phyloP scores from a whole-genome alignment of 2,113 vertebrate genomes.

The Vulpes lagopus region DNA sequence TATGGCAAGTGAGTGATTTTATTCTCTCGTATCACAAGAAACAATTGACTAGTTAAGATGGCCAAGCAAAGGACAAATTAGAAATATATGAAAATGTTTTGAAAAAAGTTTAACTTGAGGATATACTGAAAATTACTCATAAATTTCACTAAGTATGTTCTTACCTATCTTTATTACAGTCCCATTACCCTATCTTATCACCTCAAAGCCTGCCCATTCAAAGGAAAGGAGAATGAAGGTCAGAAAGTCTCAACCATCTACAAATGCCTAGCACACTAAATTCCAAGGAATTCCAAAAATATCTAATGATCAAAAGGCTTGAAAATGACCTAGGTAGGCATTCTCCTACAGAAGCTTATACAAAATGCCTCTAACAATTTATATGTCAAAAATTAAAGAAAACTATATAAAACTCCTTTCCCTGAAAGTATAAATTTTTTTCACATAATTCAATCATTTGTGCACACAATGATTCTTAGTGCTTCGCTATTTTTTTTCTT shows the following conservation, averaged over 20 bases:
- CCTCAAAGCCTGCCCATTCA: neutral
- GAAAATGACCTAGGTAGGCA: neutral
- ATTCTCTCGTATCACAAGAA: neutral
- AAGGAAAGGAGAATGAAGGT: neutral
- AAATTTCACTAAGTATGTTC: neutral
- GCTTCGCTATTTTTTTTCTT: neutral
- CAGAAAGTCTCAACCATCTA: constrained; percentile 3
- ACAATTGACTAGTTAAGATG: neutral
- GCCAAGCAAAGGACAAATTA: neutral
- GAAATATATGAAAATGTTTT: constrained; percentile 23
- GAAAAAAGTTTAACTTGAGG: constrained; percentile 10
- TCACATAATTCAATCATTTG: neutral
- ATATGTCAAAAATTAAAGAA: constrained; percentile 25
- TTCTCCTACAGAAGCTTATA: constrained; percentile 2
- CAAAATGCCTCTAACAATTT: neutral
- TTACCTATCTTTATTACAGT: neutral
- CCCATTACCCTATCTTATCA: neutral
- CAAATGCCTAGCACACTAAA: neutral
- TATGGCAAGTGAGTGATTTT: neutral
- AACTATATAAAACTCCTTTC: neutral
- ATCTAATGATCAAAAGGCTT: neutral
- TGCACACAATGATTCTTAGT: neutral
- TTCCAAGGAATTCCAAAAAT: constrained; percentile 26
- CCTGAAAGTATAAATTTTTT: neutral
- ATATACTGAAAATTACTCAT: neutral